A percentile compares a stretch with the other conserved stretches of the same genome.
phyloP scores from a whole-genome alignment of 2,888 invertebrate genomes.

The Nowickia ferox region DNA sequence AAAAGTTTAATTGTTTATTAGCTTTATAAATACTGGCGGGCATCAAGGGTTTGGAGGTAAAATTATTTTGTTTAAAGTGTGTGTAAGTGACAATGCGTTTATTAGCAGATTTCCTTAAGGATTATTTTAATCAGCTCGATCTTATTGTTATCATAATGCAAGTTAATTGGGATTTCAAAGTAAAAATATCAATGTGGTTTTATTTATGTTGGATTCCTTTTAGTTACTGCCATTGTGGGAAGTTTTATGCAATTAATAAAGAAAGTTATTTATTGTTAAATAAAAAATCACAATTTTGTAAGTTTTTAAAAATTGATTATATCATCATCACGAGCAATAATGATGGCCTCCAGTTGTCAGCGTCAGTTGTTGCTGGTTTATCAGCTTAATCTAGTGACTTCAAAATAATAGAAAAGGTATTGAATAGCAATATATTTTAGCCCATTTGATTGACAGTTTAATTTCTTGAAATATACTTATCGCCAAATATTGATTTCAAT shows the following conservation, averaged over 20 bases:
- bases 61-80: not conserved
- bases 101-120: conserved; percentile 24
- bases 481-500: too few relatives aligned
- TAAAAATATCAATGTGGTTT: not conserved
- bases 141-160: conserved; percentile 25
- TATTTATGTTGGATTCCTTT: conserved; percentile 1
- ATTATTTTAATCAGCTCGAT: conserved; percentile 38
- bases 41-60: not conserved
- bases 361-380: too few relatives aligned
- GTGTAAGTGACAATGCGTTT: not conserved
- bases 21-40: conserved; percentile 14
- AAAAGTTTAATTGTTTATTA: conserved; percentile 70
- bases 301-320: too few relatives aligned
- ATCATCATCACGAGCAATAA: too few relatives aligned
- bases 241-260: not conserved
- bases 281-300: too few relatives aligned
- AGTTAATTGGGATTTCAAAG: not conserved
- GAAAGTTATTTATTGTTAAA: too few relatives aligned
- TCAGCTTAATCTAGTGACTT: too few relatives aligned
- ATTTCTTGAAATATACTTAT: too few relatives aligned
- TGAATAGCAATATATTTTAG: too few relatives aligned
- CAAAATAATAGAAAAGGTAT: too few relatives aligned
- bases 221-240: not conserved
- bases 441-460: too few relatives aligned
- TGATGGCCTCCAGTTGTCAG: too few relatives aligned